Evolutionary conservation across 2,888 invertebrate species (phyloP).

Genomic region (Tigriopus californicus): DNA sequence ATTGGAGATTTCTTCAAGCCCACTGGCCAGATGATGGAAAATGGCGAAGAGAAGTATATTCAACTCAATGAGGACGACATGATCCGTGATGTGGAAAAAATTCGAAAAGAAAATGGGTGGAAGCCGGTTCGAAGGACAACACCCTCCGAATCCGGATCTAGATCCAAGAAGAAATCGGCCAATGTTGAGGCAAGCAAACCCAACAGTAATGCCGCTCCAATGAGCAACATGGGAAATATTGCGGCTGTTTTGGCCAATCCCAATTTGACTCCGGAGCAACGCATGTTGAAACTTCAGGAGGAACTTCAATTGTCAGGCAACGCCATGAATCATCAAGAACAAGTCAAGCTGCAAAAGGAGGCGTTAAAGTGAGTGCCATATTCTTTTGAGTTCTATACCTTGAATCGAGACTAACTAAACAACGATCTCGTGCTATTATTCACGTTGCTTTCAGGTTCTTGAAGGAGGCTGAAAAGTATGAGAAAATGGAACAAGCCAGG

Average conservation of each 20-base stretch:
- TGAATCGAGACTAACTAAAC: not conserved
- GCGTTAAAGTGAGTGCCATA: not conserved
- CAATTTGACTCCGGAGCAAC: not conserved
- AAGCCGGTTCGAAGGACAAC: constrained; percentile 15
- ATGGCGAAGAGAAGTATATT: constrained; percentile 46
- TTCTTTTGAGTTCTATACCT: not conserved
- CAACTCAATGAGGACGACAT: constrained; percentile 64
- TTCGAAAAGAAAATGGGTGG: constrained; percentile 22
- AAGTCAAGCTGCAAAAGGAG: constrained; percentile 1
- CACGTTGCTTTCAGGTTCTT: constrained; percentile 16
- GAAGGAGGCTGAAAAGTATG: constrained; percentile 21
- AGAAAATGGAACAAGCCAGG: constrained; percentile 20
- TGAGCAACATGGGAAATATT: too few relatives aligned
- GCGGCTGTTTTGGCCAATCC: not conserved
- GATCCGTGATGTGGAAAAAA: constrained; percentile 42
- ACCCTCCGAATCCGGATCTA: not conserved
- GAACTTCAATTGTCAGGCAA: not conserved
- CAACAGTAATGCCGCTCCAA: not conserved
- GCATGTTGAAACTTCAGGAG: not conserved
- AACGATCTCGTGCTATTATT: not conserved
- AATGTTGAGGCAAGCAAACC: not conserved
- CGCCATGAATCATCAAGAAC: not conserved
- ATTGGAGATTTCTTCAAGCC: constrained; percentile 81
- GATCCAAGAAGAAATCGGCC: not conserved
- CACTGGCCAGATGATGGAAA: constrained; percentile 25